Conservation (phyloP, 2,797 vertebrate genomes). For the Sphenodon punctatus region DNA sequence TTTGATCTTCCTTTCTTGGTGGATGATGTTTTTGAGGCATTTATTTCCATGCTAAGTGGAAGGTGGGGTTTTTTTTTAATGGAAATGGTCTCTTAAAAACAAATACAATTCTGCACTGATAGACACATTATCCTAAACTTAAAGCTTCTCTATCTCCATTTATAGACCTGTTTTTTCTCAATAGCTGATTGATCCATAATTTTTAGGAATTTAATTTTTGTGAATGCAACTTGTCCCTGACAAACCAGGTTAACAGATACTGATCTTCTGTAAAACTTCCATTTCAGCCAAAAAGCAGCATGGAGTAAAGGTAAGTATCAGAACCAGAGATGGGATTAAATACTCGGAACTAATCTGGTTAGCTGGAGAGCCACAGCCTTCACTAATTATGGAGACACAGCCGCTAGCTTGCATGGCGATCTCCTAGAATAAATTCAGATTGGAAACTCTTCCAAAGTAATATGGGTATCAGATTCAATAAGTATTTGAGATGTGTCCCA, state of each 20-base stretch:
- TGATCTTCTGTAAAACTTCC: neutral
- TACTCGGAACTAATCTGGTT: constrained; percentile 24
- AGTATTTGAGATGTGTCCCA: constrained; percentile 15
- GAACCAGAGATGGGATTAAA: neutral
- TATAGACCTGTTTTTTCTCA: neutral
- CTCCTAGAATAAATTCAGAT: constrained; percentile 6
- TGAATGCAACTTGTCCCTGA: neutral
- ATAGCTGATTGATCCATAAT: neutral
- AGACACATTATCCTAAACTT: constrained; percentile 4
- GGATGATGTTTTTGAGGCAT: neutral
- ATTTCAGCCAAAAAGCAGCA: neutral
- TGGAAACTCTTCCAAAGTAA: neutral
- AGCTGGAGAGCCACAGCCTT: neutral
- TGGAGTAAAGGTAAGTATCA: constrained; percentile 6
- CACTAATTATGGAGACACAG: neutral
- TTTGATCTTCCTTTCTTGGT: neutral
- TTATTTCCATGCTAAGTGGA: neutral
- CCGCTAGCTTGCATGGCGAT: constrained; percentile 9
- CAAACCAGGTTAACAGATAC: constrained; percentile 13
- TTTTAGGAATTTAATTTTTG: constrained; percentile 13
- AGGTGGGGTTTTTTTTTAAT: constrained; percentile 36
- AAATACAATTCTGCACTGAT: neutral
- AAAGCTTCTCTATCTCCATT: neutral
- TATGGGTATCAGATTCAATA: neutral
- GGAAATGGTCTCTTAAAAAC: constrained; percentile 27